phyloP scores from a whole-genome alignment of 2,113 vertebrate genomes.

The Sinocyclocheilus anophthalmus region DNA sequence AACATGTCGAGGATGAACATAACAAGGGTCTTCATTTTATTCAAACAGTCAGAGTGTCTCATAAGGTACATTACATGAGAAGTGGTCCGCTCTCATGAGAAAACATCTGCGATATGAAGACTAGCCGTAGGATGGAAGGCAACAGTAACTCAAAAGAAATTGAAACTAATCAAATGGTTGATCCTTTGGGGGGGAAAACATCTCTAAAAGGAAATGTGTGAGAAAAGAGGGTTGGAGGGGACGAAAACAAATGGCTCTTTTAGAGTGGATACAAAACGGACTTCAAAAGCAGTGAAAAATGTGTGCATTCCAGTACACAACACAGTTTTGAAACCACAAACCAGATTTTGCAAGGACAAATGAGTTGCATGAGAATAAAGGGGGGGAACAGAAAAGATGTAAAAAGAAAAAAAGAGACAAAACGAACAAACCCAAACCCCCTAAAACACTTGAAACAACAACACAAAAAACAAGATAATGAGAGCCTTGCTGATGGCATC shows the following conservation, averaged over 20 bases:
- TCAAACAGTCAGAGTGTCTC: slow-evolving; percentile 10
- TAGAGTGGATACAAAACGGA: slow-evolving; percentile 31
- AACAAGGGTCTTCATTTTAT: slow-evolving; percentile 31
- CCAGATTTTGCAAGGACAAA: slow-evolving; percentile 50
- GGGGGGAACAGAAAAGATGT: no score
- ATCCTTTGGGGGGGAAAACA: slow-evolving; percentile 6
- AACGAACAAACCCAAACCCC: slow-evolving; percentile 45
- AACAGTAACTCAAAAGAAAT: slow-evolving; percentile 27
- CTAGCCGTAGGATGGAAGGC: slow-evolving; percentile 9
- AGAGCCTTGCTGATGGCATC: slow-evolving; percentile 57
- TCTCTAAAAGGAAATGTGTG: slow-evolving; percentile 15
- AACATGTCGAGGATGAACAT: slow-evolving; percentile 12
- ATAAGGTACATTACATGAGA: slow-evolving; percentile 14
- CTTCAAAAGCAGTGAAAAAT: slow-evolving; percentile 44
- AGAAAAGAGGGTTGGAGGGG: not conserved
- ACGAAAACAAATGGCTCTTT: slow-evolving; percentile 43
- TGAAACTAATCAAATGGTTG: slow-evolving; percentile 29
- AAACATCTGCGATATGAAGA: slow-evolving; percentile 41
- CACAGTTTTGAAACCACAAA: slow-evolving; percentile 49
- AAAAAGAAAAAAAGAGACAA: slow-evolving; percentile 10
- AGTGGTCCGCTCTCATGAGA: slow-evolving; percentile 9
- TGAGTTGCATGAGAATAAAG: slow-evolving; percentile 34
- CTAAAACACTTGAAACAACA: slow-evolving; percentile 61
- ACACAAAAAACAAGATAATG: slow-evolving; percentile 62
- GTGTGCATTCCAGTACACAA: slow-evolving; percentile 39